phyloP scores from a whole-genome alignment of 2,888 invertebrate species.

The Meghimatium bilineatum region DNA sequence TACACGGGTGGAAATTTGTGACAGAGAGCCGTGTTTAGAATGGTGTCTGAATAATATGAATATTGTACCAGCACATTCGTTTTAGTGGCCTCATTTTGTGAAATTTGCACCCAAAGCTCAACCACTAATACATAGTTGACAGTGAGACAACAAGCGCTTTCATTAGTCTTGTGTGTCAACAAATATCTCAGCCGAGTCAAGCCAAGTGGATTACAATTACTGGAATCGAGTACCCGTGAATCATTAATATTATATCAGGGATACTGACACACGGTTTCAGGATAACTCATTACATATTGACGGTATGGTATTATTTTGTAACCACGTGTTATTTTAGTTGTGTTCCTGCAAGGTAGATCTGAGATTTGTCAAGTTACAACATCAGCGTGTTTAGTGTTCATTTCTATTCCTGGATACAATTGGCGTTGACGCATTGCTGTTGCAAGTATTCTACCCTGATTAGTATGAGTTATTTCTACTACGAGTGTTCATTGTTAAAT shows the following conservation, averaged over 20 bases:
- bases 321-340: background rate
- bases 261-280: background rate
- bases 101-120: background rate
- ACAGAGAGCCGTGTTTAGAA: background rate
- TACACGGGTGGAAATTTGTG: background rate
- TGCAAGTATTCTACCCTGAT: too few relatives aligned
- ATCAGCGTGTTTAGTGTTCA: background rate
- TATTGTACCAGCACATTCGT: background rate
- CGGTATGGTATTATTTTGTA: background rate
- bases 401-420: background rate
- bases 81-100: background rate
- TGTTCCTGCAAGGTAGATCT: background rate
- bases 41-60: background rate
- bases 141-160: background rate
- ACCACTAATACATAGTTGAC: background rate
- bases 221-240: background rate
- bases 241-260: background rate
- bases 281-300: background rate
- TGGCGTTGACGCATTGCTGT: too few relatives aligned
- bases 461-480: too few relatives aligned
- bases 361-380: background rate
- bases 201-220: background rate
- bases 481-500: too few relatives aligned
- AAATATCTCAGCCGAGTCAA: conserved; percentile 5
- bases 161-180: background rate